Base-by-base conservation (phyloP, 2,888 invertebrate genomes). In the Synanthedon myopaeformis region DNA sequence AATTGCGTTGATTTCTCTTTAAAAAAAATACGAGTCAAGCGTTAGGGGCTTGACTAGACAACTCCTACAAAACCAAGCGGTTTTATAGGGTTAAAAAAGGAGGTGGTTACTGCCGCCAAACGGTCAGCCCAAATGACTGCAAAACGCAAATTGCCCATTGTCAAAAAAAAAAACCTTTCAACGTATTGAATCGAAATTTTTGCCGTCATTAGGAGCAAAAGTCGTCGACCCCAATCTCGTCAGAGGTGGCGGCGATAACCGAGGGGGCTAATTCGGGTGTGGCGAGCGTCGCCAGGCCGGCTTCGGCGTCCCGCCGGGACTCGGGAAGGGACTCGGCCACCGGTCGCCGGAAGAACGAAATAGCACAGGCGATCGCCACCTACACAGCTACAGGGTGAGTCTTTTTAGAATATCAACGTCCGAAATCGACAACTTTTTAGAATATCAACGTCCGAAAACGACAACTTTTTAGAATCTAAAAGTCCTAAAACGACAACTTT, bases 331-430 rank as follows among this genome's bases (percentile, higher is more conserved):
- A 84, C 68, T 82, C 83, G 54, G 88, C 69, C 56, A 71, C 79
- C 0, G 78, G 79, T 0, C 61, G 92, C 52, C 88, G 91, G 59
- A 95, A 95, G 80, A 92, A 94, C 52, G 98, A 98, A 85, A 95
- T 98, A 58, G 98, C 97, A 0, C 95, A 96, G 73, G 98, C 97
- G 2, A 93, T 98, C 55, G 98, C 98, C 0, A 93, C 94, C 4
- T 99, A 97, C 72, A 93, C 95, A 58, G 96, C 97, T 1, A 95
- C 93, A n/a, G 84, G 85, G 84, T 82, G 41, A 57, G 57, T 14
- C 5, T 49, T 23, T 17, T 17, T 17, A 17, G 17, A 17, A 17
- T 17, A 2, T 17, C 17, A 17, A 17, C 17, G 17, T 17, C 17
- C 17, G 1, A 17, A 17, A 17, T 2, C 17, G 17, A 17, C 17